Conservation (phyloP, 1,140 invertebrate species). For the Drosophila pachea region DNA sequence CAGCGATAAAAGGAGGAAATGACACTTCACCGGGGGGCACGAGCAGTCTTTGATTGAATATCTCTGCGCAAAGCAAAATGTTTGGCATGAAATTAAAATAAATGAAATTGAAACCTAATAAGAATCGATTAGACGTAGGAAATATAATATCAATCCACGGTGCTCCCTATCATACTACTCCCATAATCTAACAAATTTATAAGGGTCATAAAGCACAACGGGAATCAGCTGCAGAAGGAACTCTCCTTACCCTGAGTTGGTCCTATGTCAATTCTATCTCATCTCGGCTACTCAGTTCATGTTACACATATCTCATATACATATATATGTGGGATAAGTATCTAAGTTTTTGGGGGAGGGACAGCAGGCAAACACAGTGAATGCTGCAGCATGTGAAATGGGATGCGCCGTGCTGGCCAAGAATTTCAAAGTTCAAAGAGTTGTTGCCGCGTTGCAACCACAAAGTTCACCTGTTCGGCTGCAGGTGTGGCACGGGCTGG, state of each 20-base stretch:
- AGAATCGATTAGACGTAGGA: not conserved
- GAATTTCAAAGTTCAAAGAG: slow-evolving; percentile 21
- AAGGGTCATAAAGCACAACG: no score
- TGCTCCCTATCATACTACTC: no score
- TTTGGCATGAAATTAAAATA: slow-evolving; percentile 17
- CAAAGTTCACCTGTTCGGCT: not conserved
- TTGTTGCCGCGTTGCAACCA: slow-evolving; percentile 8
- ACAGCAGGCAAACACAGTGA: no score
- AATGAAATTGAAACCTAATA: slow-evolving; percentile 1
- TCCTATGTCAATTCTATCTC: no score
- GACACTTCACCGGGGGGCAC: slow-evolving; percentile 1
- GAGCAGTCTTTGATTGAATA: slow-evolving; percentile 28
- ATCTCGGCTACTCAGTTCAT: no score
- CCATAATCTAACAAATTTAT: no score
- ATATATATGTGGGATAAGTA: no score
- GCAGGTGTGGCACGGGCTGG: not conserved
- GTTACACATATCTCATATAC: no score
- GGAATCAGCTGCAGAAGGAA: no score
- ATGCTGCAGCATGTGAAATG: no score
- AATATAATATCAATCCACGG: no score
- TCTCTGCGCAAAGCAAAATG: not conserved
- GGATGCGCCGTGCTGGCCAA: not conserved
- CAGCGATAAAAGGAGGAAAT: slow-evolving; percentile 17
- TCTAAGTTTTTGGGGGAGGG: not conserved
- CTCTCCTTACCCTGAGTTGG: no score